A percentile compares a stretch with the other conserved stretches of the same genome.
phyloP scores from a whole-genome alignment of 2,797 vertebrate species.

The Danio kyathit region DNA sequence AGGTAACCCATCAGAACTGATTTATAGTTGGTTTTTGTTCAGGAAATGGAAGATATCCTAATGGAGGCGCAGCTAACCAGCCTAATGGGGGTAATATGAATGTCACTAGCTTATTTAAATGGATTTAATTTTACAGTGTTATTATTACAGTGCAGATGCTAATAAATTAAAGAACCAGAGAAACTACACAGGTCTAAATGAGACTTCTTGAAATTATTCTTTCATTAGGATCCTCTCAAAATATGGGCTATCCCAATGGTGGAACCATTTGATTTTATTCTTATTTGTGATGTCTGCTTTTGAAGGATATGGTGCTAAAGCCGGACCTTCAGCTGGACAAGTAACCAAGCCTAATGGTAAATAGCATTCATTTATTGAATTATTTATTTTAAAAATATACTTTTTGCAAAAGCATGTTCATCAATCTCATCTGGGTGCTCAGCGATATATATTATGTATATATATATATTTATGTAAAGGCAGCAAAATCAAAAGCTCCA shows the following conservation, averaged over 20 bases:
- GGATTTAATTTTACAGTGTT: background rate
- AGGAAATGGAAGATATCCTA: slow-evolving; percentile 53
- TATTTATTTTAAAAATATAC: too few species aligned
- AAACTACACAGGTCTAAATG: too few species aligned
- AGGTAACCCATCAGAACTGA: background rate
- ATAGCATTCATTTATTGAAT: too few species aligned
- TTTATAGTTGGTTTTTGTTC: background rate
- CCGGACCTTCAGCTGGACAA: slow-evolving; percentile 24
- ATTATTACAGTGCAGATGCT: too few species aligned
- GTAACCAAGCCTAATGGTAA: slow-evolving; percentile 9
- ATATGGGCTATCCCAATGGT: background rate
- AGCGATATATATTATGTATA: too few species aligned
- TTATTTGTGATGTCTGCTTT: background rate
- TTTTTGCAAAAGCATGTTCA: too few species aligned
- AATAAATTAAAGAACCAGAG: too few species aligned
- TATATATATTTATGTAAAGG: too few species aligned
- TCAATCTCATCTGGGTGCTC: too few species aligned
- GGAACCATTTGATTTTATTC: background rate
- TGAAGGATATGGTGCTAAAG: slow-evolving; percentile 41
- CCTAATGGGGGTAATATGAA: slow-evolving; percentile 48
- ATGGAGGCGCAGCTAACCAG: slow-evolving; percentile 39
- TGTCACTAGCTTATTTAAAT: background rate
- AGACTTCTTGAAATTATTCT: too few species aligned
- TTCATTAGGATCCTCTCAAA: background rate
- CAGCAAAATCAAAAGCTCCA: too few species aligned